phyloP scores from a whole-genome alignment of 37 sponge, comb jelly and placozoan species.

The Theonella swinhoei region DNA sequence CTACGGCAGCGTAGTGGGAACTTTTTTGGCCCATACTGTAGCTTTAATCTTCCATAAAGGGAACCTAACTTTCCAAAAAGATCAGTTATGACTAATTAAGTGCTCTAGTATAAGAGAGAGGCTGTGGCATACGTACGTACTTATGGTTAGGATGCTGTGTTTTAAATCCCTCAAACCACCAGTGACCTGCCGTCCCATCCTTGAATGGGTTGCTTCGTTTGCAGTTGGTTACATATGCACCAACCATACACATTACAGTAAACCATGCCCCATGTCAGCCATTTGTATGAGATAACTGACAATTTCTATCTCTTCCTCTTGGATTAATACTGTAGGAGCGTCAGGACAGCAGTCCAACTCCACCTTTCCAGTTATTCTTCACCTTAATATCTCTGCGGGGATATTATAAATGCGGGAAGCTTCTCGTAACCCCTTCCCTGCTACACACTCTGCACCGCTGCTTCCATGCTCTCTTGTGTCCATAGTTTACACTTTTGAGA shows the following conservation, averaged over 20 bases:
- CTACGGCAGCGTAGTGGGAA: too few species aligned
- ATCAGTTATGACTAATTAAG: constrained; percentile 20
- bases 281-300: constrained; percentile 35
- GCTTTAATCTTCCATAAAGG: constrained; percentile 43
- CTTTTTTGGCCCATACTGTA: constrained; percentile 55
- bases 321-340: constrained; percentile 35
- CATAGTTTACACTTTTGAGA: constrained; percentile 45
- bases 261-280: constrained; percentile 57
- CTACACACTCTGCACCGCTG: constrained; percentile 26
- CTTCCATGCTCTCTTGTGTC: constrained; percentile 40
- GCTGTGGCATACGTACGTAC: constrained; percentile 48
- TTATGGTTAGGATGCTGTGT: constrained; percentile 22
- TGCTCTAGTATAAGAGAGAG: constrained; percentile 48
- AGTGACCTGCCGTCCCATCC: constrained; percentile 38
- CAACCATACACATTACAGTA: constrained; percentile 57
- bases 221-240: constrained; percentile 22
- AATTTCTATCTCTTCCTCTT: constrained; percentile 38
- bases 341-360: constrained; percentile 45
- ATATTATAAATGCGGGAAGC: constrained; percentile 36
- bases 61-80: constrained; percentile 54
- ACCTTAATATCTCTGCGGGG: constrained; percentile 42
- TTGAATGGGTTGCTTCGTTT: constrained; percentile 39
- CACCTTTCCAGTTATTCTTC: constrained; percentile 47
- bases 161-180: constrained; percentile 62
- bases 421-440: constrained; percentile 49